phyloP scores from a whole-genome alignment of 2,888 invertebrate species.

The Latrodectus elegans region DNA sequence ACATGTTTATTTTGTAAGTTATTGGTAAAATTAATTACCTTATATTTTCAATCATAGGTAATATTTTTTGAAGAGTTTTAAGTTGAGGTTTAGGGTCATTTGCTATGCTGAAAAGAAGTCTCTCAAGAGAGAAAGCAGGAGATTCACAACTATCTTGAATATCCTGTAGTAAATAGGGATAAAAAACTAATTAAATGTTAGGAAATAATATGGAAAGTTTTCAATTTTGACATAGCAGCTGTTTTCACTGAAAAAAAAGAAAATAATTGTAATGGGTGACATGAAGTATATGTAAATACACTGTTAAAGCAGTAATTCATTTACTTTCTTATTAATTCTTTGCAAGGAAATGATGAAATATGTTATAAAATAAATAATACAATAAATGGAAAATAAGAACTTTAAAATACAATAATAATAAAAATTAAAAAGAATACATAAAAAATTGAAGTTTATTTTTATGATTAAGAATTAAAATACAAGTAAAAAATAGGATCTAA shows the following conservation, averaged over 20 bases:
- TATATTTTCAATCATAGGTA: constrained; percentile 80
- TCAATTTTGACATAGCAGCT: too few relatives aligned
- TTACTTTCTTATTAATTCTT: too few relatives aligned
- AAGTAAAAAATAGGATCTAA: too few relatives aligned
- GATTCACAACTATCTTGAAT: constrained; percentile 90
- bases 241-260: neutral
- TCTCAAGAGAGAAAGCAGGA: constrained; percentile 90
- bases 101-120: constrained; percentile 84
- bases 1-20: too few relatives aligned
- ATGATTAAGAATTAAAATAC: too few relatives aligned
- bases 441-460: too few relatives aligned
- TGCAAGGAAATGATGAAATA: too few relatives aligned
- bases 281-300: neutral
- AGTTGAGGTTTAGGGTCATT: constrained; percentile 79
- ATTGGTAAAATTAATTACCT: constrained; percentile 72
- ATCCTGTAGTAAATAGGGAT: constrained; percentile 78
- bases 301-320: neutral
- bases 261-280: neutral
- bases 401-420: too few relatives aligned
- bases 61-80: constrained; percentile 80
- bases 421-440: too few relatives aligned
- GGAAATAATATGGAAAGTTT: neutral
- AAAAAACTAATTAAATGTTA: neutral
- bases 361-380: too few relatives aligned
- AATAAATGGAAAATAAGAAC: too few relatives aligned